Conservation (phyloP, 2,888 invertebrate species). For the Nebria salina region DNA sequence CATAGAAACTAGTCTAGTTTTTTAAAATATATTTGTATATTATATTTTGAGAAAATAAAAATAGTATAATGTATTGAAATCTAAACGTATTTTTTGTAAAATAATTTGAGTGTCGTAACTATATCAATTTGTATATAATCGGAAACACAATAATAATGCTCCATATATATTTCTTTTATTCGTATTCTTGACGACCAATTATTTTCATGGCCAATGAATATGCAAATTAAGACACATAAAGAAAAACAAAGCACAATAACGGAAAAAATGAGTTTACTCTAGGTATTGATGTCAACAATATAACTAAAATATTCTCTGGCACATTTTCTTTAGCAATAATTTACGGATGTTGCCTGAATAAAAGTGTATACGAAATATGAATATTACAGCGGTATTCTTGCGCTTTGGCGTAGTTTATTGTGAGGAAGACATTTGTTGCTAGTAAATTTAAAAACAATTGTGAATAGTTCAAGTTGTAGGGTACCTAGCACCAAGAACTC, state of each 20-base stretch:
- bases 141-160: not conserved
- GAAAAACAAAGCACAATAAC: not conserved
- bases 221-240: not conserved
- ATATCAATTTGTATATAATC: not conserved
- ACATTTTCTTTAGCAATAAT: not conserved
- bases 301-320: not conserved
- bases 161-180: not conserved
- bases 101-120: not conserved
- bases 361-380: not conserved
- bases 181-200: not conserved
- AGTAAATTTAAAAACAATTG: slow-evolving; percentile 1
- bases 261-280: not conserved
- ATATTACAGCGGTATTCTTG: not conserved
- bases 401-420: not conserved
- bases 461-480: not conserved
- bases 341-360: not conserved
- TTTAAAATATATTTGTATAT: not conserved
- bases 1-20: not conserved
- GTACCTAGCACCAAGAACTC: not conserved
- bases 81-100: too few relatives aligned
- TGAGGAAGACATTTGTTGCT: not conserved
- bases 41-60: too few relatives aligned
- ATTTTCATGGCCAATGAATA: not conserved
- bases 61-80: too few relatives aligned
- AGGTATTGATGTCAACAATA: not conserved